These are phyloP conservation scores for Hetaerina titia DNA, from an alignment of 2,888 invertebrate genomes.

Conservation along the genomic window DNA sequence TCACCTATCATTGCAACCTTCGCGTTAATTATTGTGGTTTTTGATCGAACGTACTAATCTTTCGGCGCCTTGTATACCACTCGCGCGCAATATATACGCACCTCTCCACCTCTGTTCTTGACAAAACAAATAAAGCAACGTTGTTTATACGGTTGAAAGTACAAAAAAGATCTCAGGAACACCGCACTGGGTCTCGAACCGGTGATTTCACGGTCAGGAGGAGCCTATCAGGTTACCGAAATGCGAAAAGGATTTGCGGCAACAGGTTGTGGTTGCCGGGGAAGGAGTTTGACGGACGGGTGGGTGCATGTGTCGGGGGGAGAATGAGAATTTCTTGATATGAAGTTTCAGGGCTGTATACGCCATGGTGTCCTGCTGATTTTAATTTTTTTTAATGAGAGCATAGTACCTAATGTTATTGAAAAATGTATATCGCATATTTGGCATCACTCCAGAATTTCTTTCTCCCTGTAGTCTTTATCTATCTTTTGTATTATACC, in stretches of 20 bases:
- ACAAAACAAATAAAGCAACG: not conserved
- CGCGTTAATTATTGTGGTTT: no score
- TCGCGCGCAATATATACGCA: no score
- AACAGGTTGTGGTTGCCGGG: not conserved
- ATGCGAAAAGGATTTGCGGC: slow-evolving; percentile 5
- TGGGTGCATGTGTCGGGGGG: not conserved
- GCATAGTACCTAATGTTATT: no score
- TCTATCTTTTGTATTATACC: no score
- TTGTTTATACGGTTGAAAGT: not conserved
- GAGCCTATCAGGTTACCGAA: slow-evolving; percentile 2
- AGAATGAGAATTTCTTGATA: not conserved
- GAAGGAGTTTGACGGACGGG: not conserved
- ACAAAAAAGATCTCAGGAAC: not conserved
- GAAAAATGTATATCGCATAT: no score
- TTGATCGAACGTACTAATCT: no score
- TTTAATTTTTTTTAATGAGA: no score
- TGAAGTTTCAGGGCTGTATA: not conserved
- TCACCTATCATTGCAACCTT: no score
- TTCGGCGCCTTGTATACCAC: no score
- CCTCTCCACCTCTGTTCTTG: not conserved
- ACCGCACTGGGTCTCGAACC: not conserved
- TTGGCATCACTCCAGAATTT: no score
- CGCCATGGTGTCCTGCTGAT: not conserved
- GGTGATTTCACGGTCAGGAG: slow-evolving; percentile 1
- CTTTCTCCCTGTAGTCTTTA: no score